Evolutionary conservation across 2,797 vertebrate genomes (phyloP).

Genomic region (Ibycter americanus): DNA sequence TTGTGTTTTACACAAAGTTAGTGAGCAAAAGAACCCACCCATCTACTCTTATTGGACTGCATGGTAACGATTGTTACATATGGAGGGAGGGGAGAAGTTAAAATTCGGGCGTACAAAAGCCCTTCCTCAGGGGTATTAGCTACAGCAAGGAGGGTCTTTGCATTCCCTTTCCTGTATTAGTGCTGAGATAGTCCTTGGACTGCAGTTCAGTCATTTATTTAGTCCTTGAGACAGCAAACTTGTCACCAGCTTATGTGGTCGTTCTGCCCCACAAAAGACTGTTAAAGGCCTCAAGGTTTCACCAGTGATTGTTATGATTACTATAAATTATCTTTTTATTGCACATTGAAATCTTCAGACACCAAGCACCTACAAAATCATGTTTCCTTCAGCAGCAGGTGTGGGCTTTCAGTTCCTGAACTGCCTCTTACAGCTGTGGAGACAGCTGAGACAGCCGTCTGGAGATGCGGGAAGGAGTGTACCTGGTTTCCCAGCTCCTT

Average conservation of each 20-base stretch:
- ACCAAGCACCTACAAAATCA: neutral
- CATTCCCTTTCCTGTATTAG: neutral
- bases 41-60: neutral
- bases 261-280: neutral
- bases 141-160: neutral
- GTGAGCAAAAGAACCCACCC: accelerated
- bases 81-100: neutral
- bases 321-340: constrained; percentile 53
- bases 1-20: neutral
- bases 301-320: constrained; percentile 17
- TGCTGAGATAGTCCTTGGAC: constrained; percentile 4
- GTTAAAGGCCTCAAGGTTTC: constrained; percentile 31
- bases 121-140: neutral
- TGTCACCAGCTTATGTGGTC: neutral
- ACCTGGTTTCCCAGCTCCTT: neutral
- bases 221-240: constrained; percentile 20
- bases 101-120: neutral
- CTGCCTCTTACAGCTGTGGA: neutral
- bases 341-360: neutral
- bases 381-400: constrained; percentile 32
- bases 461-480: accelerated
- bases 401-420: neutral
- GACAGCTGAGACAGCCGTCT: constrained; percentile 35
- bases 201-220: neutral
- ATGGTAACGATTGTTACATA: neutral